phyloP scores from a whole-genome alignment of 1,140 invertebrate species.

The Drosophila orena region DNA sequence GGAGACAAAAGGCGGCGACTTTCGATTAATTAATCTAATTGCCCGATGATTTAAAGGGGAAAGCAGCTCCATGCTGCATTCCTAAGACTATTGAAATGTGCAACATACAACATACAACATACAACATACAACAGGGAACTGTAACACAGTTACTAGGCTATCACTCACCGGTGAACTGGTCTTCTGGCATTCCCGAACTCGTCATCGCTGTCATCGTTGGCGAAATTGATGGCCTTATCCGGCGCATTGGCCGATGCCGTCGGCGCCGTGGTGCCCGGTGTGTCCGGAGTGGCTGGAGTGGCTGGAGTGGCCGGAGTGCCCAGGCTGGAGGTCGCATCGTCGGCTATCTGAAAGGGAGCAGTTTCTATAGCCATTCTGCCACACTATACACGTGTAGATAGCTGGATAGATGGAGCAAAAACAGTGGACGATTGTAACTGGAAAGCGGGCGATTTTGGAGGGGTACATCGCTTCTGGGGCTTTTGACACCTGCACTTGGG shows the following conservation, averaged over 20 bases:
- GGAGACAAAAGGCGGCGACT: slow-evolving; percentile 27
- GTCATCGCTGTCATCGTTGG: slow-evolving; percentile 64
- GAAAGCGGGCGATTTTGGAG: neutral
- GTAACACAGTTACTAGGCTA: no score
- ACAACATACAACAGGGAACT: no score
- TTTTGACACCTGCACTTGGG: slow-evolving; percentile 43
- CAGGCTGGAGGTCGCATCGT: slow-evolving; percentile 57
- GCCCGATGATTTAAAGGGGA: slow-evolving; percentile 37
- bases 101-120: no score
- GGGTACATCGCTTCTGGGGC: no score
- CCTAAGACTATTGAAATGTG: no score
- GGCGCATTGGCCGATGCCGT: slow-evolving; percentile 27
- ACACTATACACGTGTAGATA: no score
- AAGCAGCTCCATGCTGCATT: no score
- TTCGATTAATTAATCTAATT: slow-evolving; percentile 75
- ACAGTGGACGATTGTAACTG: slow-evolving; percentile 24
- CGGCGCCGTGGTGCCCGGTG: slow-evolving; percentile 34
- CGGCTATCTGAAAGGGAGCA: slow-evolving; percentile 38
- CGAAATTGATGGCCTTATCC: slow-evolving; percentile 51
- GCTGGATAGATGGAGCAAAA: slow-evolving; percentile 23
- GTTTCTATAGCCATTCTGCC: neutral
- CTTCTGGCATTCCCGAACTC: slow-evolving; percentile 65
- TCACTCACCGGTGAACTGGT: slow-evolving; percentile 63
- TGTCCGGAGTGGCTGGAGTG: neutral
- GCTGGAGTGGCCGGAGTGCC: slow-evolving; percentile 1